These are phyloP conservation scores for Pelecanoides urinatrix DNA, from an alignment of 2,113 vertebrate genomes.

Conservation along the genomic window DNA sequence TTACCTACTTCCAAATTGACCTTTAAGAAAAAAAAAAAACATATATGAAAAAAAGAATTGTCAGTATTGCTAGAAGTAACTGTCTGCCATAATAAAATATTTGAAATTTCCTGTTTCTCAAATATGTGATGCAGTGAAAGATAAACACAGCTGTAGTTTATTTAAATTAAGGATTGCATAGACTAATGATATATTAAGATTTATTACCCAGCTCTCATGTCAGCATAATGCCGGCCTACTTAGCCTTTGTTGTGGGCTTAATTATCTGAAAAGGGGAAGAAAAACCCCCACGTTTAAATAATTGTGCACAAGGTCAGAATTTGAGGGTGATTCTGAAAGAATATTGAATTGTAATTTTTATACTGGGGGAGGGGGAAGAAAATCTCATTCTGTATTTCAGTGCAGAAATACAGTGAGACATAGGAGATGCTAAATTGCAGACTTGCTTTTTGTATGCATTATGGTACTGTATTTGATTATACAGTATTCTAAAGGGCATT, in stretches of 20 bases:
- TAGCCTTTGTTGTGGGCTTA: not conserved
- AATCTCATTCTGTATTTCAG: not conserved
- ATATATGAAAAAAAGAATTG: not conserved
- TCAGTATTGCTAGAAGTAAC: not conserved
- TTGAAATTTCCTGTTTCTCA: not conserved
- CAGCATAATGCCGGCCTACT: not conserved
- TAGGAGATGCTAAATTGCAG: not conserved
- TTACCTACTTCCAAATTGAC: not conserved
- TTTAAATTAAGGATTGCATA: not conserved
- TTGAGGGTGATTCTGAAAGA: not conserved
- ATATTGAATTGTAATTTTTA: not conserved
- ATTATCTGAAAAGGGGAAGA: not conserved
- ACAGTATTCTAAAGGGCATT: not conserved
- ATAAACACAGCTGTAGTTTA: not conserved
- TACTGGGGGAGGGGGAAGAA: too few relatives aligned
- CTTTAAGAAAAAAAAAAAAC: not conserved
- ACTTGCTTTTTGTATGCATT: not conserved
- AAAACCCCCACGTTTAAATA: fast-evolving
- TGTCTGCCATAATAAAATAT: not conserved
- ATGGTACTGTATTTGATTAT: not conserved
- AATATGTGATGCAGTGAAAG: not conserved
- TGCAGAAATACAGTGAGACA: not conserved
- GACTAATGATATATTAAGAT: not conserved
- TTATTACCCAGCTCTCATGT: not conserved
- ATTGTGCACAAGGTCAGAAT: not conserved